phyloP scores from a whole-genome alignment of 2,113 vertebrate species.

The Corythornis cristatus region DNA sequence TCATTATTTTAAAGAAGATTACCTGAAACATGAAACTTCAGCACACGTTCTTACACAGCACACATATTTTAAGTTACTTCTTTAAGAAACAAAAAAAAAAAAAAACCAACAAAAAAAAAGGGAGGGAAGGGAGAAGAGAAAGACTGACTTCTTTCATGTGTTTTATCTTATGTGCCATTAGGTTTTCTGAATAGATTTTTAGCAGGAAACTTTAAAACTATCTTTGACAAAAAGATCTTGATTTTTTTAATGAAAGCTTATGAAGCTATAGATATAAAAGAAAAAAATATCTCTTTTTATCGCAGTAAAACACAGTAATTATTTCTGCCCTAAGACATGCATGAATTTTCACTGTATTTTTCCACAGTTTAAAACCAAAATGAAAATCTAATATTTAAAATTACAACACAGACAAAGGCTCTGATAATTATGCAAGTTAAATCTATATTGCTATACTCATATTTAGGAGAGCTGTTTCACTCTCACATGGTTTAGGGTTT shows the following conservation, averaged over 20 bases:
- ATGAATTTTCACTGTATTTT: background rate
- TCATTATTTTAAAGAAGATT: conserved; percentile 72
- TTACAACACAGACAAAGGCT: background rate
- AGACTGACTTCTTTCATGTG: background rate
- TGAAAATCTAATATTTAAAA: background rate
- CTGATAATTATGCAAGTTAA: background rate
- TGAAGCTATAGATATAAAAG: background rate
- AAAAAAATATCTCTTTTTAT: background rate
- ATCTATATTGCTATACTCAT: background rate
- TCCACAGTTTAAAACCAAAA: background rate
- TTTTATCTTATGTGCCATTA: background rate
- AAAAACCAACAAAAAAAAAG: background rate
- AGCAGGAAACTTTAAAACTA: background rate
- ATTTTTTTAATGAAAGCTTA: background rate
- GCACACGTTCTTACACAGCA: conserved; percentile 32
- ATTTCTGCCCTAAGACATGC: conserved; percentile 3
- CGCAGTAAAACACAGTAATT: background rate
- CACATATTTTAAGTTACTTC: conserved; percentile 7
- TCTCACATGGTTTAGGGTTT: background rate
- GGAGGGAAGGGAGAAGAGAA: background rate
- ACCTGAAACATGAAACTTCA: conserved; percentile 80
- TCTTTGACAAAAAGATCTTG: background rate
- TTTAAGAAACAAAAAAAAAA: background rate
- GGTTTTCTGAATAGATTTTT: background rate
- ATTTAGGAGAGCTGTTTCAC: background rate